Evolutionary conservation across 2,113 vertebrate genomes (phyloP).

Genomic region (Pipa parva): DNA sequence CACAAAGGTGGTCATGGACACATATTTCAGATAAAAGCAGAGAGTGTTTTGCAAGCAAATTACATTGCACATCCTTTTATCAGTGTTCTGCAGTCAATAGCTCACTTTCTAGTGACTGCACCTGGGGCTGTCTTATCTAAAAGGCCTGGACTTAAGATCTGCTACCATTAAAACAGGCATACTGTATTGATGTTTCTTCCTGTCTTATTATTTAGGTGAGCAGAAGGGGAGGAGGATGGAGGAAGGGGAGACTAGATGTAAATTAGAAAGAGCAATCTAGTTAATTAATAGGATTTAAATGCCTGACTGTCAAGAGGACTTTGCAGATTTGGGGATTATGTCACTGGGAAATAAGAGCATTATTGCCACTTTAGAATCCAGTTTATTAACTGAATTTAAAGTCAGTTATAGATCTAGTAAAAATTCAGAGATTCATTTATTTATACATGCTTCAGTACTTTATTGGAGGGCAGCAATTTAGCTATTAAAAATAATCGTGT

Average conservation of each 20-base stretch:
- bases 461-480: too few species aligned
- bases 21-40: not conserved
- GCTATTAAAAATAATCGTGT: too few species aligned
- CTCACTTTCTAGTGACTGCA: not conserved
- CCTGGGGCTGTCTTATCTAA: not conserved
- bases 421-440: not conserved
- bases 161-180: not conserved
- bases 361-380: not conserved
- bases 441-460: not conserved
- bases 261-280: constrained; percentile 24
- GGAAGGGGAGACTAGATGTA: not conserved
- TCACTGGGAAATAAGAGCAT: constrained; percentile 13
- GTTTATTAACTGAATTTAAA: constrained; percentile 17
- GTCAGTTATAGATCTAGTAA: not conserved
- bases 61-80: not conserved
- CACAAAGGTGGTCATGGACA: not conserved
- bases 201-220: not conserved
- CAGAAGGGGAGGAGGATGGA: not conserved
- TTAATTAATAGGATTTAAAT: constrained; percentile 17
- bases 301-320: not conserved
- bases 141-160: not conserved
- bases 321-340: constrained; percentile 30
- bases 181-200: not conserved
- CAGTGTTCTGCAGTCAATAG: not conserved
- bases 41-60: not conserved